phyloP scores from a whole-genome alignment of 2,888 invertebrate species.

The Polymixis lichenea region DNA sequence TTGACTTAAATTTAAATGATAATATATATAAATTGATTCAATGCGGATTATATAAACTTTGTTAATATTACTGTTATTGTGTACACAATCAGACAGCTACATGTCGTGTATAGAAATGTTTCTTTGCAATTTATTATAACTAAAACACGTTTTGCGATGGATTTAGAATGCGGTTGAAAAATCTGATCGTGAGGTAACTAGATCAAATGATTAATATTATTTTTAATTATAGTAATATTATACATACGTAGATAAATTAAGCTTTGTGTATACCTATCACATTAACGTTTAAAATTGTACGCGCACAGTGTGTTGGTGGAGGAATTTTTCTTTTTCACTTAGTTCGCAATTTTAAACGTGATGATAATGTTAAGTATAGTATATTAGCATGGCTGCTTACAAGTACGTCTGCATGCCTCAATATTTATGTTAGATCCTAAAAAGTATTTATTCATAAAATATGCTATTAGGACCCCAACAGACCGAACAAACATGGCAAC shows the following conservation, averaged over 20 bases:
- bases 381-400: slow-evolving; percentile 49
- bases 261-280: slow-evolving; percentile 61
- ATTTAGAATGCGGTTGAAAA: slow-evolving; percentile 56
- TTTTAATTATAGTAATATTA: slow-evolving; percentile 71
- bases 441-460: slow-evolving; percentile 53
- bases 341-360: slow-evolving; percentile 65
- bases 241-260: slow-evolving; percentile 77
- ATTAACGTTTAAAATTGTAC: slow-evolving; percentile 66
- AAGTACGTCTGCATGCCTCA: slow-evolving; percentile 53
- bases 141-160: slow-evolving; percentile 56
- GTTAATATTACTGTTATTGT: slow-evolving; percentile 58
- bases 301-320: slow-evolving; percentile 39
- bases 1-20: slow-evolving; percentile 36
- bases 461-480: slow-evolving; percentile 55
- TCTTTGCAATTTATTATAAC: slow-evolving; percentile 55
- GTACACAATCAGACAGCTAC: slow-evolving; percentile 55
- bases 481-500: slow-evolving; percentile 36
- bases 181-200: slow-evolving; percentile 76
- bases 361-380: slow-evolving; percentile 53
- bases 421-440: slow-evolving; percentile 65
- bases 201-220: slow-evolving; percentile 85
- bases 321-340: slow-evolving; percentile 37
- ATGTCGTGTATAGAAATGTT: slow-evolving; percentile 57
- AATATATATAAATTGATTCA: slow-evolving; percentile 40
- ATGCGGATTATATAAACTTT: slow-evolving; percentile 38